Evolutionary conservation across 2,113 vertebrate genomes (phyloP), one percentile per base, ranked within the genome.

Genomic region (Equus przewalskii): DNA sequence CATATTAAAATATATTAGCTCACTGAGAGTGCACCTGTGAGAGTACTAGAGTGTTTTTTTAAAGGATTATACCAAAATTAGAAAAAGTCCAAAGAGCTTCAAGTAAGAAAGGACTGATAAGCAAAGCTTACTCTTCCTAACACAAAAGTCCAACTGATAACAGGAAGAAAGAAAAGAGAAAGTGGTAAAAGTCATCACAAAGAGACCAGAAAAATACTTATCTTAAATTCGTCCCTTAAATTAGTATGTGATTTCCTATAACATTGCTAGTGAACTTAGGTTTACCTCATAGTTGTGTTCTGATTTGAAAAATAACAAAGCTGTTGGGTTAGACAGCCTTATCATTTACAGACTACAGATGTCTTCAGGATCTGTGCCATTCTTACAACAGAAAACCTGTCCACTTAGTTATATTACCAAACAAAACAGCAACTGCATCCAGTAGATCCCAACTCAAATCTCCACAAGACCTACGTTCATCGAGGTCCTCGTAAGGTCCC

Each of bases 1-100:
- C 36, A 70, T 33, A 91, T 80, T 81, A 96, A 92, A 96, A 89
- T 72, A 46, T 3, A 84, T 80, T 58, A 89, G 44, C 30, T 72
- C 36, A 81, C 5, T 79, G 36, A 22, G n/a, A 60, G 9, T 70
- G 49, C 91, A 94, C 49, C 8, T 83, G 3, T 64, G 86, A 90
- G 21, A 58, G 18, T 33, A n/a, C 36, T 22, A 56, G 19, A 64
- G 67, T 89, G 69, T 70, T 58, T 92, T 72, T 94, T 97, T 44
- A 72, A 95, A 69, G 26, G 5, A 73, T 22, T 6, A 84, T 18
- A 91, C 26, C 6, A 91, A 94, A 95, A 83, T 83, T 78, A 64
- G 16, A 62, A 69, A 58, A 89, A 96, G 36, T 79, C 54, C 21
- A 41, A 96, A 91, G 18, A 46, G 7, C 10, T 89, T 87, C 60